These are phyloP conservation scores for Zaprionus ghesquierei DNA, from an alignment of 1,140 invertebrate species.

Conservation along the genomic window DNA sequence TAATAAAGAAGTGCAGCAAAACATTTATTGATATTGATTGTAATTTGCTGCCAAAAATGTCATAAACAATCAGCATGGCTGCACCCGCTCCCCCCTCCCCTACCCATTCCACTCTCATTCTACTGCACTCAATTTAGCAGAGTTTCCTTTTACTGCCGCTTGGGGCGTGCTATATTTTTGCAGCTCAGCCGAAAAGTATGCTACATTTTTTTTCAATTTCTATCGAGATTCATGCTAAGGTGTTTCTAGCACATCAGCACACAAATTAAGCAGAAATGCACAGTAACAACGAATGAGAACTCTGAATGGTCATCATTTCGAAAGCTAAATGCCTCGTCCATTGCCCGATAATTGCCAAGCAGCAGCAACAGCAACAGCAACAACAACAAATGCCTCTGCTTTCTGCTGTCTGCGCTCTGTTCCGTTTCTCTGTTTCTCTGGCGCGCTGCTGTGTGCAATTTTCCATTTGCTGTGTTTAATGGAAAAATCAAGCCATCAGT, in stretches of 20 bases:
- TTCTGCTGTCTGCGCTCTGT: constrained; percentile 13
- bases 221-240: constrained; percentile 41
- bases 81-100: not conserved
- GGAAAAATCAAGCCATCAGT: constrained; percentile 69
- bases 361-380: constrained; percentile 28
- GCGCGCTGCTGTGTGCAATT: constrained; percentile 44
- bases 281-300: constrained; percentile 42
- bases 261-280: constrained; percentile 37
- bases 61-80: not conserved
- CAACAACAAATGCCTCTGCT: constrained; percentile 21
- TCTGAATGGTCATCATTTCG: constrained; percentile 51
- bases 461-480: constrained; percentile 65
- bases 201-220: constrained; percentile 29
- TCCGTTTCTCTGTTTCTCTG: constrained; percentile 1
- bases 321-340: constrained; percentile 53
- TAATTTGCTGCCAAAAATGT: not conserved
- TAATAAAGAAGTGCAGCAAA: not conserved
- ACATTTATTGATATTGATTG: not conserved
- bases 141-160: constrained; percentile 14
- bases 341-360: constrained; percentile 62
- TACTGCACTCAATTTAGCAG: constrained; percentile 26
- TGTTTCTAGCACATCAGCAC: constrained; percentile 58
- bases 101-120: not conserved
- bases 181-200: constrained; percentile 25
- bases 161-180: not conserved